Evolutionary conservation across 2,888 invertebrate genomes (phyloP), one percentile per base, ranked within the genome.

Genomic region (Drosophila percnosoma): DNA sequence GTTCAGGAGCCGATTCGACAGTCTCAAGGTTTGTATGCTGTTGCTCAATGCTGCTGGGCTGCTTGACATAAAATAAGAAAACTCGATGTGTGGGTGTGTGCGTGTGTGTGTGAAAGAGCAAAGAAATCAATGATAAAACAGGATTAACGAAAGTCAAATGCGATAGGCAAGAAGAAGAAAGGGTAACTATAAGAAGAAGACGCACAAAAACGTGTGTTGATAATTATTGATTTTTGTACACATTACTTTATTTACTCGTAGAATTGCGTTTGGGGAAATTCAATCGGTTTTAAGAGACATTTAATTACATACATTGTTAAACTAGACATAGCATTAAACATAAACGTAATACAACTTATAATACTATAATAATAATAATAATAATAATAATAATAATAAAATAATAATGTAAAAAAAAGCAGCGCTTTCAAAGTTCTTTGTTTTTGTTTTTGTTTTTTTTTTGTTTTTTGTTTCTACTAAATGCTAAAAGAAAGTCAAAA

Each of bases 1-100:
- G 83, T 82, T 85, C 70, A 88, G 83, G 36, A 90, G 77, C 63
- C 89, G 88, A 80, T 87, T 89, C 57, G 85, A 82, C 66, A 85
- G 73, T 81, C 80, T 85, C 80, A 81, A 78, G 63, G 82, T 77
- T 63, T 62, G 69, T 55, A 66, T 62, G 80, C 68, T 76, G 79
- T 64, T 75, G 49, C 61, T 45, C 59, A 78, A 55, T 38, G 61
- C 60, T 58, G 59, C 36, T 27, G 49, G 49, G 61, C 64, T 65
- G 73, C 59, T 78, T 64, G 40, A 36, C 58, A 69, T 31, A 70
- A 66, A 61, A 67, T 34, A 65, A 70, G 10, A 67, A 36, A 78
- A 54, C 33, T 68, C 49, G 45, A 34, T 61, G 21, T 18, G 48
- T 57, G 53, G 31, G 2, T 8, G 8, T 15, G 21, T 13, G 21